A percentile compares a stretch with the other conserved stretches of the same genome.
phyloP scores from a whole-genome alignment of 2,797 vertebrate species.

The Hafferia zeledoni region DNA sequence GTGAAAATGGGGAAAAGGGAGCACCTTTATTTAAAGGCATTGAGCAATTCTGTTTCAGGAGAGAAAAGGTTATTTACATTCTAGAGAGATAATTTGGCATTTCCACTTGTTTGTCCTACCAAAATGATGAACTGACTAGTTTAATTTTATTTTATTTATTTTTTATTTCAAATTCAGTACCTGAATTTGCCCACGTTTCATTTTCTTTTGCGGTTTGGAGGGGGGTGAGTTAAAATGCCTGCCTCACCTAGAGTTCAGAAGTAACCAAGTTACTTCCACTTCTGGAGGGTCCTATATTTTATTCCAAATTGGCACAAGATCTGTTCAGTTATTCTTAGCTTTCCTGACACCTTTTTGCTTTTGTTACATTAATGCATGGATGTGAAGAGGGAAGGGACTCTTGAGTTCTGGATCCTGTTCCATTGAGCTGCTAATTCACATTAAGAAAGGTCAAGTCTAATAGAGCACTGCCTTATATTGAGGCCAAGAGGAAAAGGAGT shows the following conservation, averaged over 20 bases:
- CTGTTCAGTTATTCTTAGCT: slow-evolving; percentile 70
- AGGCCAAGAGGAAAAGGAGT: slow-evolving; percentile 61
- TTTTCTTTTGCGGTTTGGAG: slow-evolving; percentile 12
- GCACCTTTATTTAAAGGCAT: neutral
- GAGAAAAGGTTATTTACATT: neutral
- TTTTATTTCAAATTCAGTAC: slow-evolving; percentile 39
- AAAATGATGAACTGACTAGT: slow-evolving; percentile 5
- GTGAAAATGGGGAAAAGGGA: neutral
- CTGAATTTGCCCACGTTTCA: neutral
- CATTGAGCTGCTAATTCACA: slow-evolving; percentile 60
- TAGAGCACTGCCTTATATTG: slow-evolving; percentile 60
- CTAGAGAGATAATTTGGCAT: slow-evolving; percentile 32
- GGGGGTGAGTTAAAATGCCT: slow-evolving; percentile 32
- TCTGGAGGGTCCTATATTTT: slow-evolving; percentile 66
- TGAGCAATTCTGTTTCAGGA: neutral
- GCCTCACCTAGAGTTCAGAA: slow-evolving; percentile 51
- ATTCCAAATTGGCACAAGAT: slow-evolving; percentile 65
- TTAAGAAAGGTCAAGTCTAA: slow-evolving; percentile 68
- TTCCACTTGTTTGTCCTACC: slow-evolving; percentile 14
- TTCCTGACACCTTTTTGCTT: slow-evolving; percentile 70
- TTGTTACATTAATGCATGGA: slow-evolving; percentile 69
- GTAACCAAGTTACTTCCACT: slow-evolving; percentile 52
- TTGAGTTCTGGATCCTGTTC: slow-evolving; percentile 53
- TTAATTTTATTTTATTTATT: slow-evolving; percentile 37
- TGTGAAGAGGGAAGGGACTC: slow-evolving; percentile 55